These are phyloP conservation scores for Drosophila antonietae DNA, from an alignment of 2,888 invertebrate genomes.

Conservation along the genomic window DNA sequence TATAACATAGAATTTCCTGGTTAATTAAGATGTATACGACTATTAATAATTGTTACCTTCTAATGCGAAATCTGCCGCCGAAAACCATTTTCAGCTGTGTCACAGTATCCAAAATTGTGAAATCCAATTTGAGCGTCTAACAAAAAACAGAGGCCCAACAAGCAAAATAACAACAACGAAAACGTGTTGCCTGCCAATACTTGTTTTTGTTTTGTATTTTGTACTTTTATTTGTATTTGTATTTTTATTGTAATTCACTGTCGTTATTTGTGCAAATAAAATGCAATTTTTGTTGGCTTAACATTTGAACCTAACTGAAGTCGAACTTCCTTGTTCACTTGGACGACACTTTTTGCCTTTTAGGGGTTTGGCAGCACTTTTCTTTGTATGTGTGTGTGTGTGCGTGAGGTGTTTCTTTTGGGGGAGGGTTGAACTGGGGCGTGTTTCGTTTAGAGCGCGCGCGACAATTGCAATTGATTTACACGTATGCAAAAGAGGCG, in stretches of 20 bases:
- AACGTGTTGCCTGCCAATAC: slow-evolving; percentile 45
- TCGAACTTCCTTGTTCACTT: slow-evolving; percentile 67
- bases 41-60: slow-evolving; percentile 80
- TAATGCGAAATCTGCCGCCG: slow-evolving; percentile 85
- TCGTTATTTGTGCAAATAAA: slow-evolving; percentile 67
- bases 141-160: slow-evolving; percentile 24
- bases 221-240: slow-evolving; percentile 17
- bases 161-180: slow-evolving; percentile 37
- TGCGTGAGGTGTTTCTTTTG: slow-evolving; percentile 6
- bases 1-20: slow-evolving; percentile 48
- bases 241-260: slow-evolving; percentile 47
- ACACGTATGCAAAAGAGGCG: slow-evolving; percentile 59
- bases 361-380: slow-evolving; percentile 41
- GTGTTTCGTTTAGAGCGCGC: slow-evolving; percentile 25
- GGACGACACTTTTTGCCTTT: slow-evolving; percentile 35
- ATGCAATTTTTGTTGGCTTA: slow-evolving; percentile 70
- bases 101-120: slow-evolving; percentile 80
- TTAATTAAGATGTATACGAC: slow-evolving; percentile 20
- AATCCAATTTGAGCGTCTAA: slow-evolving; percentile 74
- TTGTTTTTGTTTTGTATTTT: slow-evolving; percentile 22
- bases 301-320: slow-evolving; percentile 67
- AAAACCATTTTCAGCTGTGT: slow-evolving; percentile 84
- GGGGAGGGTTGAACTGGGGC: slow-evolving; percentile 1
- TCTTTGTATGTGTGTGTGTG: background rate
- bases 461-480: slow-evolving; percentile 51